Conservation (phyloP, 2,888 invertebrate species). For the Hipparchia sbordonii region DNA sequence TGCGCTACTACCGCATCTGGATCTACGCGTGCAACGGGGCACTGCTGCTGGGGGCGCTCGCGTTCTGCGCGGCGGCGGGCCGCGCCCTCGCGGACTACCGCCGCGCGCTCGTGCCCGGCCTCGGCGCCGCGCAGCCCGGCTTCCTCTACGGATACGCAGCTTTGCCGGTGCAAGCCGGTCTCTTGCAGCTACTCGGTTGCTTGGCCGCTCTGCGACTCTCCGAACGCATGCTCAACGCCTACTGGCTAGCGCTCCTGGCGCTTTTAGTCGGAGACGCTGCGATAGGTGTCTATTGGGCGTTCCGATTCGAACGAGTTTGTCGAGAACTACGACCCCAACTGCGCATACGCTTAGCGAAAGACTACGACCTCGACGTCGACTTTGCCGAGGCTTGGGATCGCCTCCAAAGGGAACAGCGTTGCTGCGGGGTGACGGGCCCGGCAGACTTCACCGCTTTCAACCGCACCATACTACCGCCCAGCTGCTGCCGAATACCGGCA, state of each 20-base stretch:
- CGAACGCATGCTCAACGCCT: slow-evolving; percentile 91
- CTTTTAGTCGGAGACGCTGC: slow-evolving; percentile 92
- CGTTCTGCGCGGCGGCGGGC: slow-evolving; percentile 90
- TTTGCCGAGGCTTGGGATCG: slow-evolving; percentile 91
- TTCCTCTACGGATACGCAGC: slow-evolving; percentile 94
- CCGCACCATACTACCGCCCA: slow-evolving; percentile 69
- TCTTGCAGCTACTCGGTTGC: slow-evolving; percentile 90
- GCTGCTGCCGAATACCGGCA: slow-evolving; percentile 74
- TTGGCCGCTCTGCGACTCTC: slow-evolving; percentile 91
- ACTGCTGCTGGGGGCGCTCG: slow-evolving; percentile 91
- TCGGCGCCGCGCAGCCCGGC: slow-evolving; percentile 90
- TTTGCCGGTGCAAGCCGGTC: slow-evolving; percentile 87
- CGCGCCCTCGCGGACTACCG: slow-evolving; percentile 88
- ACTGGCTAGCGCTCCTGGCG: slow-evolving; percentile 91
- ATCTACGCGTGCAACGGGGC: slow-evolving; percentile 96
- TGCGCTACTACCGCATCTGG: slow-evolving; percentile 94
- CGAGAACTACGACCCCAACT: slow-evolving; percentile 88
- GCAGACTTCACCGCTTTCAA: slow-evolving; percentile 77
- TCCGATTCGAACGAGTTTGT: slow-evolving; percentile 89
- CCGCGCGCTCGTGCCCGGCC: slow-evolving; percentile 87
- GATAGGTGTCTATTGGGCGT: slow-evolving; percentile 93
- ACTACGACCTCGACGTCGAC: slow-evolving; percentile 88
- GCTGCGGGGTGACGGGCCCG: slow-evolving; percentile 90
- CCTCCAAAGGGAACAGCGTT: slow-evolving; percentile 88
- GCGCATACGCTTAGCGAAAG: slow-evolving; percentile 83